phyloP scores from a whole-genome alignment of 2,797 vertebrate genomes.

The Acanthurus tractus region DNA sequence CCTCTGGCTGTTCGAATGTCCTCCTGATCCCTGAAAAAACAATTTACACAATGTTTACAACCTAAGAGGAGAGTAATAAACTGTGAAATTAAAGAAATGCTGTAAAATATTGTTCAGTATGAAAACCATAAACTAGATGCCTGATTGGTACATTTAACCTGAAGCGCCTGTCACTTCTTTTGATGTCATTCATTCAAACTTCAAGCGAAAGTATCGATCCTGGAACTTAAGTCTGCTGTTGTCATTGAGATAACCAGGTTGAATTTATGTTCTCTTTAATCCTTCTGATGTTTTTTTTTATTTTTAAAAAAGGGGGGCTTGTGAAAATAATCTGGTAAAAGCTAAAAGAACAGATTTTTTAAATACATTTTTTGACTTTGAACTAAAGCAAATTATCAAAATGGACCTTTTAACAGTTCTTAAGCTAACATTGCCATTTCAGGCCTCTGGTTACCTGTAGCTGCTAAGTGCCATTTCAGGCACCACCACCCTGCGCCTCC shows the following conservation, averaged over 20 bases:
- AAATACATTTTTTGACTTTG: background rate
- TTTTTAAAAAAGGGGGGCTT: background rate
- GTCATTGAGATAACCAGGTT: background rate
- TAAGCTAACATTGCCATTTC: background rate
- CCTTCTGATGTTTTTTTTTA: too few relatives aligned
- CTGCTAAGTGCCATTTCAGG: constrained; percentile 89
- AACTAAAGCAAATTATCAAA: background rate
- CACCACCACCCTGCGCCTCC: constrained; percentile 94
- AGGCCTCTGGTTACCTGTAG: constrained; percentile 85
- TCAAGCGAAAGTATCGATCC: background rate
- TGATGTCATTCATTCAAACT: too few relatives aligned
- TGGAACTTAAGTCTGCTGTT: background rate
- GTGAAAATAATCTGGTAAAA: background rate
- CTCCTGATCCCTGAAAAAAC: constrained; percentile 88
- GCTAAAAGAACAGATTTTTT: too few relatives aligned
- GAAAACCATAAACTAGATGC: background rate
- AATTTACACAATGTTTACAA: constrained; percentile 4
- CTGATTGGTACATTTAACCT: background rate
- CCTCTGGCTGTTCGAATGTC: constrained; percentile 89
- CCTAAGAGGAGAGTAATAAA: background rate
- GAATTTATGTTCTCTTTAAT: background rate
- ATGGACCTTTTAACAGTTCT: background rate
- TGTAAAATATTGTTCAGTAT: background rate
- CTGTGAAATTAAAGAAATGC: background rate
- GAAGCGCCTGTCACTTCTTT: too few relatives aligned